These are phyloP conservation scores for Drosophila rhopaloa DNA, from an alignment of 1,140 invertebrate genomes.

Conservation along the genomic window DNA sequence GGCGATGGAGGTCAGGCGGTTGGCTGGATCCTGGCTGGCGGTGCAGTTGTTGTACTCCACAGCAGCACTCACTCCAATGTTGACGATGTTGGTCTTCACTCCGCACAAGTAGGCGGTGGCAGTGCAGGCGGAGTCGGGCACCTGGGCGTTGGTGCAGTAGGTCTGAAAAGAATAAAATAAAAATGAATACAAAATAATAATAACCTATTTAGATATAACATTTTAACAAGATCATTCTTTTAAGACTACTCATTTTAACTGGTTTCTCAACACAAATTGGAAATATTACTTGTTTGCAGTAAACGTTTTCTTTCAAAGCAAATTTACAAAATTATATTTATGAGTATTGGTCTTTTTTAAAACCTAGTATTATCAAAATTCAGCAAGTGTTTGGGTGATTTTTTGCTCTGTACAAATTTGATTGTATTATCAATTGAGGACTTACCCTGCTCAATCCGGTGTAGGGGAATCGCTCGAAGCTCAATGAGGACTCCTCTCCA, in stretches of 20 bases:
- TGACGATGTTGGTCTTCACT: slow-evolving; percentile 89
- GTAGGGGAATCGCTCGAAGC: slow-evolving; percentile 91
- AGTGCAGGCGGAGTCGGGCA: slow-evolving; percentile 92
- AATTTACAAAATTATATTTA: no score
- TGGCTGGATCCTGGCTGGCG: slow-evolving; percentile 86
- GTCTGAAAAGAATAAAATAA: slow-evolving; percentile 43
- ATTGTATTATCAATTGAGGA: not conserved
- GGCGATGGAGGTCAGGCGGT: slow-evolving; percentile 89
- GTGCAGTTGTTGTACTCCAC: slow-evolving; percentile 89
- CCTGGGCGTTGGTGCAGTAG: slow-evolving; percentile 91
- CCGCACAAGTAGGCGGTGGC: slow-evolving; percentile 90
- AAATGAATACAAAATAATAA: no score
- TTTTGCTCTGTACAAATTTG: not conserved
- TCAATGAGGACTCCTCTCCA: slow-evolving; percentile 89
- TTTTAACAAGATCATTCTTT: no score
- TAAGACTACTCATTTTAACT: no score
- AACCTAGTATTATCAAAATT: not conserved
- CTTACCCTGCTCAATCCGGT: slow-evolving; percentile 88
- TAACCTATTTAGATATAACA: no score
- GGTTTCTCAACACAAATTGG: no score
- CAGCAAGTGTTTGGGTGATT: no score
- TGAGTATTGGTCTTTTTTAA: no score
- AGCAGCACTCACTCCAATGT: slow-evolving; percentile 87
- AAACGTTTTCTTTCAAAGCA: no score
- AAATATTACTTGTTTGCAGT: no score